These are phyloP conservation scores for Elymnias hypermnestra DNA, from an alignment of 1,140 invertebrate species.

Conservation along the genomic window DNA sequence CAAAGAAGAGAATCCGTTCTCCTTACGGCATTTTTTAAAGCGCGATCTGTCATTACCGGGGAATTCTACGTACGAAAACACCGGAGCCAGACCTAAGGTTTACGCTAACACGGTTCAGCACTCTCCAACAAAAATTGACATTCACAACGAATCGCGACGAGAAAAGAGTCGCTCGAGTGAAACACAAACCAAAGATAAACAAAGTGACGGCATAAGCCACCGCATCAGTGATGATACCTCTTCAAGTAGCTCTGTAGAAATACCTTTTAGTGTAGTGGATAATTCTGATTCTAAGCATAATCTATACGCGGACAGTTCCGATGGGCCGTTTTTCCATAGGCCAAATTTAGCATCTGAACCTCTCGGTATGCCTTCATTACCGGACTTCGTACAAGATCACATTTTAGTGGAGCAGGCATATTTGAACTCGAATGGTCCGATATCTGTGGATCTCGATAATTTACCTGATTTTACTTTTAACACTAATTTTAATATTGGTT, in stretches of 20 bases:
- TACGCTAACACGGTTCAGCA: conserved; percentile 66
- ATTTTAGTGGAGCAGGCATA: conserved; percentile 79
- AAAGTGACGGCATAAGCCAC: conserved; percentile 37
- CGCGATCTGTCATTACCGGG: conserved; percentile 73
- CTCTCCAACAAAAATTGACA: conserved; percentile 58
- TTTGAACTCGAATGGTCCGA: conserved; percentile 67
- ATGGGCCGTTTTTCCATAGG: conserved; percentile 56
- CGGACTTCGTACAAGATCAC: conserved; percentile 83
- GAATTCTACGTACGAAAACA: conserved; percentile 69
- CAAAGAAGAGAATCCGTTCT: conserved; percentile 85
- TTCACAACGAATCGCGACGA: conserved; percentile 44
- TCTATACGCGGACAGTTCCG: conserved; percentile 53
- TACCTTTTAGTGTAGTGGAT: conserved; percentile 65
- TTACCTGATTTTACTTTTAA: conserved; percentile 79
- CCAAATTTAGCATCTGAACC: conserved; percentile 63
- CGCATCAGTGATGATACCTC: conserved; percentile 58
- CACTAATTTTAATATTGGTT: conserved; percentile 59
- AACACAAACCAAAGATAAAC: conserved; percentile 64
- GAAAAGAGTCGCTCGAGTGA: conserved; percentile 49
- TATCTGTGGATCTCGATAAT: conserved; percentile 75
- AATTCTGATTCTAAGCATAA: conserved; percentile 66
- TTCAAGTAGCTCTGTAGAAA: conserved; percentile 66
- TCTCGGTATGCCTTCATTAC: conserved; percentile 74
- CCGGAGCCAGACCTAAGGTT: conserved; percentile 70
- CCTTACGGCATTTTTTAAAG: conserved; percentile 88